Percentiles rank a stretch among this genome's conserved stretches.
Evolutionary conservation across 2,113 vertebrate species (phyloP).

Genomic region (Theristicus caerulescens): DNA sequence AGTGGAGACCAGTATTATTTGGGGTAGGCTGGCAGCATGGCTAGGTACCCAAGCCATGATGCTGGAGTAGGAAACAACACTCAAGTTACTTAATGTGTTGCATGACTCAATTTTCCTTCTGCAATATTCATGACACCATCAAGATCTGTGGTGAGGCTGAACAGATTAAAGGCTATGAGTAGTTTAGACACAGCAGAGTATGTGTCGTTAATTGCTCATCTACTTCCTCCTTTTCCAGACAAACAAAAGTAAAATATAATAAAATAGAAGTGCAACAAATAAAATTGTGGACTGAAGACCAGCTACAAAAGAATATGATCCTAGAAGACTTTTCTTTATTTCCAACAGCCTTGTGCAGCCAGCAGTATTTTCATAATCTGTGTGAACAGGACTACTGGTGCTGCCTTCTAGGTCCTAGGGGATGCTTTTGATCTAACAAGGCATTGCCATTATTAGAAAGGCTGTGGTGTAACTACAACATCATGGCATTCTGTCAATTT

Average conservation of each 20-base stretch:
- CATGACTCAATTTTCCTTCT: not conserved
- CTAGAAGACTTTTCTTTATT: not conserved
- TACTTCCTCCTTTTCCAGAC: not conserved
- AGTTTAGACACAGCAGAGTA: not conserved
- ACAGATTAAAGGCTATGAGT: not conserved
- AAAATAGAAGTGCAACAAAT: not conserved
- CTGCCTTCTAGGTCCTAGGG: not conserved
- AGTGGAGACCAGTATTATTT: not conserved
- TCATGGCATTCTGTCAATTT: conserved; percentile 26
- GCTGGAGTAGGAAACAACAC: not conserved
- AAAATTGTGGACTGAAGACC: not conserved
- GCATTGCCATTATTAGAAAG: not conserved
- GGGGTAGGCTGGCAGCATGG: not conserved
- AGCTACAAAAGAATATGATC: not conserved
- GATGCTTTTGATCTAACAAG: not conserved
- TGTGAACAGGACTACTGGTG: not conserved
- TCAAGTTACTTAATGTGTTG: not conserved
- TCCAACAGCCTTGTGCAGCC: not conserved
- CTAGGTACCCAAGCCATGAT: accelerated
- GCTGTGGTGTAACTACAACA: not conserved
- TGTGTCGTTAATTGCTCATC: not conserved
- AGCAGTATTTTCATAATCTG: not conserved
- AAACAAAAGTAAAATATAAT: not conserved
- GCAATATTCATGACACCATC: not conserved
- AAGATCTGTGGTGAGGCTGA: not conserved